phyloP scores from a whole-genome alignment of 1,140 invertebrate genomes.

The Drosophila micromelanica region DNA sequence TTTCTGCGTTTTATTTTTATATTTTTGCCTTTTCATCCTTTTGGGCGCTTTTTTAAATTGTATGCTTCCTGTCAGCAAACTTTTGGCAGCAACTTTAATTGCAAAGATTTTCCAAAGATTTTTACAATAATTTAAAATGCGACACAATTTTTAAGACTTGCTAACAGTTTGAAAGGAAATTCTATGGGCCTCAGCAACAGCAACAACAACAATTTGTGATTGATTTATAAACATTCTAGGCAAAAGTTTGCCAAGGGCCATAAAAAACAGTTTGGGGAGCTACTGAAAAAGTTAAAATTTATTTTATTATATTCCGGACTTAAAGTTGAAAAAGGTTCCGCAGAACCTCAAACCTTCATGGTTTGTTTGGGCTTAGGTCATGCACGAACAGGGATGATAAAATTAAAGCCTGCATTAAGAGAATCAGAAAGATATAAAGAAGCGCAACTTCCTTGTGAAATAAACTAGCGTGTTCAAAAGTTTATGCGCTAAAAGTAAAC shows the following conservation, averaged over 20 bases:
- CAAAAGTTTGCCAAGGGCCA: constrained; percentile 33
- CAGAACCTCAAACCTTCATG: background rate
- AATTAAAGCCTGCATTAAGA: background rate
- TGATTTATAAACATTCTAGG: constrained; percentile 25
- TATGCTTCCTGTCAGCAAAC: background rate
- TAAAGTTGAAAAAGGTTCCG: constrained; percentile 1
- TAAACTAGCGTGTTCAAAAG: too few species aligned
- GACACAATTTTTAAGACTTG: background rate
- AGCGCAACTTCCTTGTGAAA: too few species aligned
- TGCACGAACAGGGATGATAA: background rate
- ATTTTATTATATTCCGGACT: constrained; percentile 13
- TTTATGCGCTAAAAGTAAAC: too few species aligned
- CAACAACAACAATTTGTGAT: constrained; percentile 2
- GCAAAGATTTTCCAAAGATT: background rate
- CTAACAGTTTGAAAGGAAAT: background rate
- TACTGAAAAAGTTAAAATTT: constrained; percentile 19
- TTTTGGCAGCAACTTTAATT: constrained; percentile 15
- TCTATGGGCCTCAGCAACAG: background rate
- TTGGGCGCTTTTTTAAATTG: background rate
- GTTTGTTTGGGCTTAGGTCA: background rate
- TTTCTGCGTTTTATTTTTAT: too few species aligned
- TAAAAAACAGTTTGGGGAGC: constrained; percentile 20
- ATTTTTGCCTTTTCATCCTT: background rate
- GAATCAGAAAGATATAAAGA: too few species aligned
- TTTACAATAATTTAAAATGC: constrained; percentile 15